Evolutionary conservation across 2,797 vertebrate species (phyloP).

Genomic region (Hoplostethus atlanticus): DNA sequence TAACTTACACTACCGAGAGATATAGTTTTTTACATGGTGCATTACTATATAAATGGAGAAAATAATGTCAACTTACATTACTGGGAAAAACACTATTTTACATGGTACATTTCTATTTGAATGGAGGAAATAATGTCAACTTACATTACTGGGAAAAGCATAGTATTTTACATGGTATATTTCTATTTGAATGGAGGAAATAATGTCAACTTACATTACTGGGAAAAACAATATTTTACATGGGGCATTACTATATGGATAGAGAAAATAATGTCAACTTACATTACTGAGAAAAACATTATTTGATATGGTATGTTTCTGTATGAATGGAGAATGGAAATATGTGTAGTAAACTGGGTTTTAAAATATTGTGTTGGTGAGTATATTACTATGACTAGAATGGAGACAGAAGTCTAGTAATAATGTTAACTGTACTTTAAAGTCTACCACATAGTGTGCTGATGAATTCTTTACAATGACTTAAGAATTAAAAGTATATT

Average conservation of each 20-base stretch:
- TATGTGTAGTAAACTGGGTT: neutral
- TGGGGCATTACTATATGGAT: no score
- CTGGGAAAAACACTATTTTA: neutral
- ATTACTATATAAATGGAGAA: neutral
- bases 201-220: no score
- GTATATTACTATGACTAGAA: neutral
- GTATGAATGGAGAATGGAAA: neutral
- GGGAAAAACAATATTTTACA: no score
- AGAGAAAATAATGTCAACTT: neutral
- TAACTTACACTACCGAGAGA: conserved; percentile 5
- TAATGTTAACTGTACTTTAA: conserved; percentile 2
- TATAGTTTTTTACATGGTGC: conserved; percentile 9
- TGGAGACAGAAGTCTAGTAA: neutral
- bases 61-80: neutral
- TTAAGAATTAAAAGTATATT: conserved; percentile 23
- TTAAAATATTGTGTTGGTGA: neutral
- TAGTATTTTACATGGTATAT: no score
- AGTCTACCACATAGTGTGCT: conserved; percentile 4
- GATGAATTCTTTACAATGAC: conserved; percentile 43
- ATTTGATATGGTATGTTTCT: neutral
- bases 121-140: no score
- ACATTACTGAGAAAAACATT: neutral
- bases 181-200: no score
- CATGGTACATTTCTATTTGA: neutral
- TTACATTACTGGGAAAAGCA: no score